These are phyloP conservation scores for Botia kubotai DNA, from an alignment of 2,797 vertebrate species.

Conservation along the genomic window DNA sequence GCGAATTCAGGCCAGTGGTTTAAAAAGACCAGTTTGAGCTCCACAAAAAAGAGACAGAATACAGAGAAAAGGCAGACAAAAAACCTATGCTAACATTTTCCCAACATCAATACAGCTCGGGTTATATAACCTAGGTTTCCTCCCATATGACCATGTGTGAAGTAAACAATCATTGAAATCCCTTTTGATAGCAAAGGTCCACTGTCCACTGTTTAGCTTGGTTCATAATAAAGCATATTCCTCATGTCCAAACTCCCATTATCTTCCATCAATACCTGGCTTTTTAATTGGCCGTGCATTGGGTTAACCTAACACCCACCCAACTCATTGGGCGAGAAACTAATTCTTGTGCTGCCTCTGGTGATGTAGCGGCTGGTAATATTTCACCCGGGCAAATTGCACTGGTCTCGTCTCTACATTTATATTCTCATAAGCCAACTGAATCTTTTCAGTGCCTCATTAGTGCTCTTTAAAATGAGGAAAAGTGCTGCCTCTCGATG, in stretches of 20 bases:
- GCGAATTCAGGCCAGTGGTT: constrained; percentile 33
- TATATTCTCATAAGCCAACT: constrained; percentile 77
- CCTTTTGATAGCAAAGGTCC: not conserved
- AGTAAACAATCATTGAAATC: not conserved
- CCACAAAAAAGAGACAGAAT: constrained; percentile 21
- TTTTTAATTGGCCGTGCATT: constrained; percentile 35
- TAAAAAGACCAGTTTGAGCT: constrained; percentile 35
- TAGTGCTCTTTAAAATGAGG: constrained; percentile 73
- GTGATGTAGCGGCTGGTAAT: constrained; percentile 66
- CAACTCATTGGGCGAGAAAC: constrained; percentile 66
- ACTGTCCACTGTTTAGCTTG: not conserved
- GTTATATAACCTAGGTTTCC: constrained; percentile 24
- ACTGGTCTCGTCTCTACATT: constrained; percentile 70
- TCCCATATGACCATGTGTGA: not conserved
- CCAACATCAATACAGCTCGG: not conserved
- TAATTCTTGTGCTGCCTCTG: constrained; percentile 50
- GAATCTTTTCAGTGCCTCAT: constrained; percentile 82
- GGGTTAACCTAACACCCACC: constrained; percentile 47
- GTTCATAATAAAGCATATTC: constrained; percentile 3
- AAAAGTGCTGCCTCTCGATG: constrained; percentile 65
- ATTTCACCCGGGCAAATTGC: constrained; percentile 72
- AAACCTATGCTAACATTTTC: constrained; percentile 14
- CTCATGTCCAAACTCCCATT: constrained; percentile 7
- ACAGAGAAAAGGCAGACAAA: constrained; percentile 6
- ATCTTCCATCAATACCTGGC: constrained; percentile 36